Conservation (phyloP, 2,113 vertebrate genomes). For the Thalassoma bifasciatum region DNA sequence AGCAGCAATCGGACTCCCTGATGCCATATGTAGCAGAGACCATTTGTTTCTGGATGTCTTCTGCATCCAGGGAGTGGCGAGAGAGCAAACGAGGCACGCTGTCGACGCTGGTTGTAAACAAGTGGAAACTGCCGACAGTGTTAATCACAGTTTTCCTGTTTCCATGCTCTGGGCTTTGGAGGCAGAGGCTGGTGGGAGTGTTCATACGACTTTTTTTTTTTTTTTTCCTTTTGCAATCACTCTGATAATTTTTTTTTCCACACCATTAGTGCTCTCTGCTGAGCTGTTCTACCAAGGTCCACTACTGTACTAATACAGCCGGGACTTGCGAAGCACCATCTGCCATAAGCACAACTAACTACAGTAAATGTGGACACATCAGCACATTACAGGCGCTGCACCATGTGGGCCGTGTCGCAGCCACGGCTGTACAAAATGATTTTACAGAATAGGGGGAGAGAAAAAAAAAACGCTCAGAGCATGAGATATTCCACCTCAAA, state of each 20-base stretch:
- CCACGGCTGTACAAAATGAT: constrained; percentile 36
- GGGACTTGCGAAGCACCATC: constrained; percentile 52
- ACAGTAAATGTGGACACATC: constrained; percentile 74
- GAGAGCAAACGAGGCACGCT: constrained; percentile 2
- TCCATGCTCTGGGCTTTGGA: constrained; percentile 36
- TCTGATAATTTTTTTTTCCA: constrained; percentile 64
- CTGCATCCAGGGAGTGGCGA: constrained; percentile 23
- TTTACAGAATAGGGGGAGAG: constrained; percentile 29
- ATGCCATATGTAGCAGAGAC: constrained; percentile 18
- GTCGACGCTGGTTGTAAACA: constrained; percentile 46
- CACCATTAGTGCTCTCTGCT: constrained; percentile 78
- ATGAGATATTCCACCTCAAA: constrained; percentile 43
- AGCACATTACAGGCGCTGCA: constrained; percentile 67
- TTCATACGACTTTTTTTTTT: constrained; percentile 21
- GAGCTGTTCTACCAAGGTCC: constrained; percentile 71
- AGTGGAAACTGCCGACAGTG: constrained; percentile 47
- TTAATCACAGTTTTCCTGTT: constrained; percentile 69
- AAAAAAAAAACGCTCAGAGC: neutral
- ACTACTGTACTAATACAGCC: constrained; percentile 48
- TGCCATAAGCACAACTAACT: constrained; percentile 73
- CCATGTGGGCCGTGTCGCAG: constrained; percentile 35
- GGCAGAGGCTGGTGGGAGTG: constrained; percentile 27
- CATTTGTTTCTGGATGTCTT: constrained; percentile 41
- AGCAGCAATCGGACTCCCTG: constrained; percentile 5
- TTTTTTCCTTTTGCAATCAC: constrained; percentile 37